A percentile compares a stretch with the other conserved stretches of the same genome.
Evolutionary conservation across 1,140 invertebrate species (phyloP).

Genomic region (Mya arenaria): DNA sequence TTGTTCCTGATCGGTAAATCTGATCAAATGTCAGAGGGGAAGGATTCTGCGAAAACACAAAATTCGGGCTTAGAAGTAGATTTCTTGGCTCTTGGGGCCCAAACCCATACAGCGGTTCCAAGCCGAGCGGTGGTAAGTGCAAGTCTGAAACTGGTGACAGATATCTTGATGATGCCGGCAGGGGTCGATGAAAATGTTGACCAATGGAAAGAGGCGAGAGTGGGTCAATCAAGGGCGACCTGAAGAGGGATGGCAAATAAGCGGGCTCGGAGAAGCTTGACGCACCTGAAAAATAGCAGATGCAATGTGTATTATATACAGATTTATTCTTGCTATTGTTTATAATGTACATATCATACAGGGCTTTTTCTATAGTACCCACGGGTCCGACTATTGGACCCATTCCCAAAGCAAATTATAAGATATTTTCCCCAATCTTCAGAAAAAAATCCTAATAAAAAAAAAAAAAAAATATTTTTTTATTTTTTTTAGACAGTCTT

Average conservation of each 20-base stretch:
- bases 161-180: slow-evolving; percentile 40
- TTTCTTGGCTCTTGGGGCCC: slow-evolving; percentile 43
- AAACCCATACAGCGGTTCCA: slow-evolving; percentile 50
- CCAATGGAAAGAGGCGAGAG: slow-evolving; percentile 4
- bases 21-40: slow-evolving; percentile 55
- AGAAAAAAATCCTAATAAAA: too few relatives aligned
- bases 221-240: slow-evolving; percentile 30
- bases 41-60: slow-evolving; percentile 44
- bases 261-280: slow-evolving; percentile 28
- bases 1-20: slow-evolving; percentile 44
- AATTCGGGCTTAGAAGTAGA: slow-evolving; percentile 52
- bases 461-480: too few relatives aligned
- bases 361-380: too few relatives aligned
- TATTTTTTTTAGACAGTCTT: too few relatives aligned
- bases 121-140: slow-evolving; percentile 20
- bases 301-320: too few relatives aligned
- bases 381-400: too few relatives aligned
- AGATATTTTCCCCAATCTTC: too few relatives aligned
- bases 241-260: slow-evolving; percentile 3
- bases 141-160: slow-evolving; percentile 18
- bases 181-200: slow-evolving; percentile 17
- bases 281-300: neutral
- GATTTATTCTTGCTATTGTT: too few relatives aligned
- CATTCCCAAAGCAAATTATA: too few relatives aligned
- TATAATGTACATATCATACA: too few relatives aligned